These are phyloP conservation scores for Vanessa cardui DNA, from an alignment of 2,888 invertebrate genomes.

Conservation along the genomic window DNA sequence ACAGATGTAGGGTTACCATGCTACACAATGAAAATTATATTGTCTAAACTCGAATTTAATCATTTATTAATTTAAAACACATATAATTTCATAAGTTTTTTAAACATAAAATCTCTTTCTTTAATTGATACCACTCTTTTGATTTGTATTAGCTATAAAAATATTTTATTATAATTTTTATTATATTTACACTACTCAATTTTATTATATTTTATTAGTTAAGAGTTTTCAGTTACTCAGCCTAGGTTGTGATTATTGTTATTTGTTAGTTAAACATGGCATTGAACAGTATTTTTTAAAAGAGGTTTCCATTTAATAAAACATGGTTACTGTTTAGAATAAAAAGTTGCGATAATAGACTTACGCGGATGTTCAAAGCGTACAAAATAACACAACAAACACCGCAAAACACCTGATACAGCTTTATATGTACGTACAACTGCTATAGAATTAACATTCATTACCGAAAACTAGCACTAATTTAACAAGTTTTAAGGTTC, in stretches of 20 bases:
- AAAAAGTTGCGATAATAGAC: constrained; percentile 74
- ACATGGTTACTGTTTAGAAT: constrained; percentile 55
- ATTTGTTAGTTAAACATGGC: too few relatives aligned
- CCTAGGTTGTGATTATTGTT: too few relatives aligned
- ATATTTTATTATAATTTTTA: too few relatives aligned
- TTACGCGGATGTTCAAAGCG: constrained; percentile 74
- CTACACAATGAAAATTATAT: background rate
- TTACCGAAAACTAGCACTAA: constrained; percentile 24
- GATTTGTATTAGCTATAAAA: too few relatives aligned
- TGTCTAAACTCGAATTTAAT: background rate
- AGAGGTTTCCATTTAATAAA: constrained; percentile 6
- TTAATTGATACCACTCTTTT: too few relatives aligned
- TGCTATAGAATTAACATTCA: constrained; percentile 1
- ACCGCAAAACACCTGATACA: constrained; percentile 62
- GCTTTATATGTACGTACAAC: constrained; percentile 40
- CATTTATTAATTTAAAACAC: too few relatives aligned
- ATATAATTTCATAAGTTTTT: too few relatives aligned
- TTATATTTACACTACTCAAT: too few relatives aligned
- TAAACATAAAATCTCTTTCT: too few relatives aligned
- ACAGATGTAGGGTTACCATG: constrained; percentile 52
- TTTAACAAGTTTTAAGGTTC: constrained; percentile 29
- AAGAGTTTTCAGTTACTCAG: too few relatives aligned
- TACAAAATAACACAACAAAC: constrained; percentile 79
- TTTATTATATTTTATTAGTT: too few relatives aligned
- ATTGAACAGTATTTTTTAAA: background rate